Conservation (phyloP, 2,888 invertebrate species). For the Lasioglossum morio region DNA sequence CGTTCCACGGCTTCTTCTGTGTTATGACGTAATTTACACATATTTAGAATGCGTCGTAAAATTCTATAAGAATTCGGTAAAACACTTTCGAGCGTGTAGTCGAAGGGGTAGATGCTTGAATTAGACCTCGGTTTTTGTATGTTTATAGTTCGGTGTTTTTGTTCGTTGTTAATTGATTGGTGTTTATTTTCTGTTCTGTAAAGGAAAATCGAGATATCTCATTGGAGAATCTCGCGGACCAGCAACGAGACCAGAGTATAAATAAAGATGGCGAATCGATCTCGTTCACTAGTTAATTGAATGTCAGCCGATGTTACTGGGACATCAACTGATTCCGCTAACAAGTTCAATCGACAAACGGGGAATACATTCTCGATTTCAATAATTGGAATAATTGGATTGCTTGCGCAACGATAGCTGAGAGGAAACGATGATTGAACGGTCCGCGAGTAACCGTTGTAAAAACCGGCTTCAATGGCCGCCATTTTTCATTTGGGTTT, state of each 20-base stretch:
- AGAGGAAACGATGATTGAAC: neutral
- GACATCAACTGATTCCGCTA: slow-evolving; percentile 1
- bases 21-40: neutral
- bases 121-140: too few species aligned
- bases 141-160: too few species aligned
- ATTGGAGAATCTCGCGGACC: neutral
- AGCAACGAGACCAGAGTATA: neutral
- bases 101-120: too few species aligned
- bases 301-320: neutral
- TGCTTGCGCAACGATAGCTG: slow-evolving; percentile 7
- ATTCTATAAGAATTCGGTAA: too few species aligned
- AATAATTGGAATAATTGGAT: slow-evolving; percentile 20
- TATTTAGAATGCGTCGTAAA: too few species aligned
- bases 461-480: neutral
- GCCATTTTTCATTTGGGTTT: neutral
- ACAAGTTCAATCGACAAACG: slow-evolving; percentile 1
- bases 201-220: neutral
- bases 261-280: slow-evolving; percentile 14
- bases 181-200: neutral
- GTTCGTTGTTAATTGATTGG: neutral
- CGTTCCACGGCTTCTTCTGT: neutral
- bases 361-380: slow-evolving; percentile 7
- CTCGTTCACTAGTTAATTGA: slow-evolving; percentile 1
- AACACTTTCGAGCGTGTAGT: too few species aligned
- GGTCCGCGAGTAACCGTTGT: neutral